These are phyloP conservation scores for Xenus cinereus DNA, from an alignment of 2,113 vertebrate species.

Conservation along the genomic window DNA sequence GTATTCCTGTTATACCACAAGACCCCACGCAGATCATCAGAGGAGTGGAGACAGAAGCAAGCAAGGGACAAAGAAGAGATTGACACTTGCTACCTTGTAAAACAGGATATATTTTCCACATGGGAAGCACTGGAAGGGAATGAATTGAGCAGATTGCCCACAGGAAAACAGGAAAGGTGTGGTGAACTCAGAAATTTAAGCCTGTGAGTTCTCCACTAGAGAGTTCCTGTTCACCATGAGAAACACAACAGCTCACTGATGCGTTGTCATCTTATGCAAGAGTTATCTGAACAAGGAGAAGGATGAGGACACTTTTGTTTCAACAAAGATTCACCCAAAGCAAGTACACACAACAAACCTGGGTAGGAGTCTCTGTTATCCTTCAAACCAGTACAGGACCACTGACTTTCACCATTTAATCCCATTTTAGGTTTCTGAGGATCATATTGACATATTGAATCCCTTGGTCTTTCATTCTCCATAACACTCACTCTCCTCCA, in stretches of 20 bases:
- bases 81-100: background rate
- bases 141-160: background rate
- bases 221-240: background rate
- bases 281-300: background rate
- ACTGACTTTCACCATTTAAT: background rate
- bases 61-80: background rate
- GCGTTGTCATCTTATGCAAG: background rate
- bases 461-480: background rate
- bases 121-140: background rate
- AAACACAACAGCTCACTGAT: background rate
- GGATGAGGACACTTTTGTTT: background rate
- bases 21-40: background rate
- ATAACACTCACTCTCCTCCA: background rate
- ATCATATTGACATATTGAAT: rapidly evolving
- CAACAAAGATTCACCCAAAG: background rate
- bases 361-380: background rate
- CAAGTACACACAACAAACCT: background rate
- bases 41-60: background rate
- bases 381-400: background rate
- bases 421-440: background rate
- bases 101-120: background rate
- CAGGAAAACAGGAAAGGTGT: background rate
- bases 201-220: background rate
- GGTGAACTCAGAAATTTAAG: background rate
- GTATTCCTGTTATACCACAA: background rate